Percentiles rank a stretch among this genome's conserved stretches.
These are phyloP conservation scores for Leucosticte australis DNA, from an alignment of 2,113 vertebrate species.

Conservation along the genomic window DNA sequence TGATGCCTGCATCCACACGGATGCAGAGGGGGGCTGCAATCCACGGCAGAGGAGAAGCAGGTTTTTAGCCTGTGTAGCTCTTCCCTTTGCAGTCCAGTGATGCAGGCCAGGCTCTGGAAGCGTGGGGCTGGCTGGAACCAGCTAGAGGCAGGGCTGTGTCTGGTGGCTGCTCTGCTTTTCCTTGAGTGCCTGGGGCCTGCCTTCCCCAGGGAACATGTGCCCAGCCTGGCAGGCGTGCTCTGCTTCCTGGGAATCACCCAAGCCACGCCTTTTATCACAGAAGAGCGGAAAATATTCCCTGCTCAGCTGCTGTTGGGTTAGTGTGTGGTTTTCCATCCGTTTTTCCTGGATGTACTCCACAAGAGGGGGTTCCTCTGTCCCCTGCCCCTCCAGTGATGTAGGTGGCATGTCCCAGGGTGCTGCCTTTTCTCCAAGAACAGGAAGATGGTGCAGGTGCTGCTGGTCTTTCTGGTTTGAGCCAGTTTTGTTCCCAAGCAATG, in stretches of 20 bases:
- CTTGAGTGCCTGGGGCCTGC: not conserved
- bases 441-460: not conserved
- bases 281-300: not conserved
- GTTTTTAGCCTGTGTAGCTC: fast-evolving
- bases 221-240: not conserved
- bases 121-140: not conserved
- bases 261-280: fast-evolving
- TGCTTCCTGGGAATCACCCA: not conserved
- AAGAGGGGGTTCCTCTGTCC: not conserved
- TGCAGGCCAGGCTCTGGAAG: no score
- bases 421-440: not conserved
- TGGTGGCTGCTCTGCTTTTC: not conserved
- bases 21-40: not conserved
- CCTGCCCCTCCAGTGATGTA: not conserved
- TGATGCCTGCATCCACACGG: fast-evolving
- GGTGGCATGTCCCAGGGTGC: not conserved
- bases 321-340: not conserved
- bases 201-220: not conserved
- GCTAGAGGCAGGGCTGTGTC: not conserved
- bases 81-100: fast-evolving
- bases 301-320: not conserved
- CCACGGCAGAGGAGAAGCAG: fast-evolving
- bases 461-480: not conserved
- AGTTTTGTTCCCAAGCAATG: not conserved
- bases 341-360: not conserved